Evolutionary conservation across 2,797 vertebrate genomes (phyloP).

Genomic region (Microtus agrestis): DNA sequence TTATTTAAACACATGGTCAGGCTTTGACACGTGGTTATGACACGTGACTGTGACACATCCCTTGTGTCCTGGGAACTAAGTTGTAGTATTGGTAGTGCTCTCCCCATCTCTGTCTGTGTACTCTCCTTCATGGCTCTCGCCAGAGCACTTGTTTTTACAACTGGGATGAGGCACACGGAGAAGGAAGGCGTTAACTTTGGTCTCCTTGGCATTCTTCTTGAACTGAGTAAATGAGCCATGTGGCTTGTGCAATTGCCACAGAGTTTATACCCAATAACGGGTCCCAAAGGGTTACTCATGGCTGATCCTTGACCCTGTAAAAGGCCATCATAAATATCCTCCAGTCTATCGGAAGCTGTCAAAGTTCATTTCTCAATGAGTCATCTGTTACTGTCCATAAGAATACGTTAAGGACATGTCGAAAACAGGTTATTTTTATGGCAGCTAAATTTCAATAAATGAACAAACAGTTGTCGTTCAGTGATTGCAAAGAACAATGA

Average conservation of each 20-base stretch:
- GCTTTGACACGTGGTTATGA: neutral
- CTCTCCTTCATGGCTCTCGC: neutral
- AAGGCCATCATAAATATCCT: constrained; percentile 68
- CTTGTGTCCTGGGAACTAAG: neutral
- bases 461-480: constrained; percentile 78
- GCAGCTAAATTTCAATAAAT: constrained; percentile 78
- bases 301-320: constrained; percentile 67
- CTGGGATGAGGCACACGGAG: neutral
- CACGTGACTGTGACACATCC: neutral
- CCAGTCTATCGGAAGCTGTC: constrained; percentile 76
- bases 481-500: constrained; percentile 67
- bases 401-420: constrained; percentile 78
- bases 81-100: neutral
- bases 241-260: constrained; percentile 48
- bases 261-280: constrained; percentile 50
- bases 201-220: constrained; percentile 50
- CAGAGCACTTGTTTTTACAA: constrained; percentile 32
- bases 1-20: neutral
- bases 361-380: constrained; percentile 83
- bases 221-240: constrained; percentile 64
- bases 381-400: constrained; percentile 79
- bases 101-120: neutral
- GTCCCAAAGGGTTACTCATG: constrained; percentile 30
- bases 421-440: constrained; percentile 83
- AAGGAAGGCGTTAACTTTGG: constrained; percentile 54